These are phyloP conservation scores for Pluvialis apricaria DNA, from an alignment of 2,113 vertebrate species.

Conservation along the genomic window DNA sequence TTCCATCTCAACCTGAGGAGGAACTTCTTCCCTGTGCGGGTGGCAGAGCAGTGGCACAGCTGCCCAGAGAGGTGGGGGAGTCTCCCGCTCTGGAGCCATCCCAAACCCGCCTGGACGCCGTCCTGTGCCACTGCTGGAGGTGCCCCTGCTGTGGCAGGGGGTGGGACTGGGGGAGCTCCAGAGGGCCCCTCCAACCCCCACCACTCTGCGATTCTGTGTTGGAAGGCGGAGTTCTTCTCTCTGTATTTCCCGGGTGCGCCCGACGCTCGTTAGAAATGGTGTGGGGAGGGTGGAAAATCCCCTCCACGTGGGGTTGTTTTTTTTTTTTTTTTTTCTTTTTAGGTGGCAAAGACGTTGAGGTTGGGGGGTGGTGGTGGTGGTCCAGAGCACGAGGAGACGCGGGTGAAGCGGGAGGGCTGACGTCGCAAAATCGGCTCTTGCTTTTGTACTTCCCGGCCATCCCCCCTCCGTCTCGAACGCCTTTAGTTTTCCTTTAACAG, in stretches of 20 bases:
- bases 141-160: no score
- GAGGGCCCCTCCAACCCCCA: no score
- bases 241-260: background rate
- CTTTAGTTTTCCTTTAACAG: accelerated
- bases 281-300: background rate
- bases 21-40: no score
- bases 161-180: no score
- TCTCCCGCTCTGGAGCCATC: no score
- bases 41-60: no score
- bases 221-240: background rate
- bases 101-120: no score
- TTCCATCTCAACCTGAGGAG: no score
- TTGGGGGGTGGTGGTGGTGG: background rate
- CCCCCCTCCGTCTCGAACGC: accelerated
- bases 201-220: no score
- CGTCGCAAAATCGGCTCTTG: accelerated
- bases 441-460: background rate
- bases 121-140: no score
- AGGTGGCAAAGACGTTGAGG: background rate
- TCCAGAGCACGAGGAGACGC: accelerated
- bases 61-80: no score
- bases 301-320: no score
- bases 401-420: background rate
- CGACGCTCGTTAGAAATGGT: background rate
- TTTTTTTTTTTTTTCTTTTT: background rate